Percentiles rank a stretch among this genome's conserved stretches.
These are phyloP conservation scores for Champsocephalus esox DNA, from an alignment of 2,797 vertebrate genomes.

Conservation along the genomic window DNA sequence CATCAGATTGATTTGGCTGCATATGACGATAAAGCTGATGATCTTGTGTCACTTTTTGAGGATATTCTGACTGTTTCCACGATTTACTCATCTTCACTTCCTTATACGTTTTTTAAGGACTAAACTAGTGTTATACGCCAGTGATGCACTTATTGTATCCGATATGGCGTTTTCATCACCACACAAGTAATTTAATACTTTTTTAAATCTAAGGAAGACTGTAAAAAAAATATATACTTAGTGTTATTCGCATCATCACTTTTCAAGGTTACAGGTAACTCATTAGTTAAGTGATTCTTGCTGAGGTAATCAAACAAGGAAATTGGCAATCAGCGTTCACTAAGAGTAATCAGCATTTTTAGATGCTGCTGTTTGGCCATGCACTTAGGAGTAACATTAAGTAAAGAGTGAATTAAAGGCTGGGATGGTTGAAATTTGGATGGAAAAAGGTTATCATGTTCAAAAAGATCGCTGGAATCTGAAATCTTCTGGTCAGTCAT, in stretches of 20 bases:
- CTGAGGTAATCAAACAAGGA: constrained; percentile 71
- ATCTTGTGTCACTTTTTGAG: constrained; percentile 10
- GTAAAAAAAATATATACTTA: constrained; percentile 8
- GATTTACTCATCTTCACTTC: not conserved
- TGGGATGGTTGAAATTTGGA: not conserved
- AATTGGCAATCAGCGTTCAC: constrained; percentile 67
- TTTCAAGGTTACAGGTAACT: constrained; percentile 49
- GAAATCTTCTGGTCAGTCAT: not conserved
- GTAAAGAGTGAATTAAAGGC: constrained; percentile 8
- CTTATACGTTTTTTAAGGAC: not conserved
- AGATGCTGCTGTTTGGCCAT: constrained; percentile 38
- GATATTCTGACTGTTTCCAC: constrained; percentile 3
- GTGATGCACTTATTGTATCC: constrained; percentile 3
- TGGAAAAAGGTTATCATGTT: not conserved
- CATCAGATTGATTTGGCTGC: constrained; percentile 57
- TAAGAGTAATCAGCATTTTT: constrained; percentile 54
- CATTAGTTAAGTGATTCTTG: constrained; percentile 64
- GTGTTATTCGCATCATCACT: constrained; percentile 10
- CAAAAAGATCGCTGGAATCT: not conserved
- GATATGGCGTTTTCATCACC: not conserved
- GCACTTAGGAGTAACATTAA: constrained; percentile 7
- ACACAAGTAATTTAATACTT: not conserved
- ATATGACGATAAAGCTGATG: not conserved
- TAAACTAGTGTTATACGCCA: not conserved
- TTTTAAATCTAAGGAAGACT: not conserved